phyloP scores from a whole-genome alignment of 2,797 vertebrate species.

The Lepus townsendii region DNA sequence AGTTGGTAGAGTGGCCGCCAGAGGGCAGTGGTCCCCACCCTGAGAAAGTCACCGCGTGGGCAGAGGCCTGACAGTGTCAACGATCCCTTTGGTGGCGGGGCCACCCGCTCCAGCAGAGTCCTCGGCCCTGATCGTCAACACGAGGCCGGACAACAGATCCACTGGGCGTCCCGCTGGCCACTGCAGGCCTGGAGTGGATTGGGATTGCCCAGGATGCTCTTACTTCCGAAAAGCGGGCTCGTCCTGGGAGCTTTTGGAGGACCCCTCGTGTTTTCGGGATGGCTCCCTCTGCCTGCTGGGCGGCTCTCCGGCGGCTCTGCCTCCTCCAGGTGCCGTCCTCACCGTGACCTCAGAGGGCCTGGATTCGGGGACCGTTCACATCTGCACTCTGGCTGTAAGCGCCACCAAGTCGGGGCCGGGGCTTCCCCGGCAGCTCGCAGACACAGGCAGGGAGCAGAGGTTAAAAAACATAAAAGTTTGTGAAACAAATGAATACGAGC shows the following conservation, averaged over 20 bases:
- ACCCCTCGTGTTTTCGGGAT: background rate
- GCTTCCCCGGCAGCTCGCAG: background rate
- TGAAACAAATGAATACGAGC: background rate
- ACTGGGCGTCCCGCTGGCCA: background rate
- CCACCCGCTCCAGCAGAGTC: background rate
- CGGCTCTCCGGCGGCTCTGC: background rate
- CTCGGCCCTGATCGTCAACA: background rate
- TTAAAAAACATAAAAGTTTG: background rate
- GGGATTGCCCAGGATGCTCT: background rate
- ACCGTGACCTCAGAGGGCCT: background rate
- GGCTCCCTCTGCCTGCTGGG: background rate
- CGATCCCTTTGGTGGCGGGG: background rate
- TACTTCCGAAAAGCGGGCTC: too few relatives aligned
- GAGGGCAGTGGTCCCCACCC: constrained; percentile 60
- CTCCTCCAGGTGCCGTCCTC: background rate
- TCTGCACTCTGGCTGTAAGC: background rate
- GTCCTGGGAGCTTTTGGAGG: too few relatives aligned
- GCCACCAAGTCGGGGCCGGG: background rate
- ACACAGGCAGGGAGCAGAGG: background rate
- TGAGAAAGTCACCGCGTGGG: background rate
- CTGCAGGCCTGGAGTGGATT: background rate
- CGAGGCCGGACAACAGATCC: background rate
- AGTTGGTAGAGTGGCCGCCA: constrained; percentile 62
- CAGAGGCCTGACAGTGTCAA: background rate
- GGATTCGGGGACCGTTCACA: background rate